These are phyloP conservation scores for Macquaria australasica DNA, from an alignment of 2,113 vertebrate species.

Conservation along the genomic window DNA sequence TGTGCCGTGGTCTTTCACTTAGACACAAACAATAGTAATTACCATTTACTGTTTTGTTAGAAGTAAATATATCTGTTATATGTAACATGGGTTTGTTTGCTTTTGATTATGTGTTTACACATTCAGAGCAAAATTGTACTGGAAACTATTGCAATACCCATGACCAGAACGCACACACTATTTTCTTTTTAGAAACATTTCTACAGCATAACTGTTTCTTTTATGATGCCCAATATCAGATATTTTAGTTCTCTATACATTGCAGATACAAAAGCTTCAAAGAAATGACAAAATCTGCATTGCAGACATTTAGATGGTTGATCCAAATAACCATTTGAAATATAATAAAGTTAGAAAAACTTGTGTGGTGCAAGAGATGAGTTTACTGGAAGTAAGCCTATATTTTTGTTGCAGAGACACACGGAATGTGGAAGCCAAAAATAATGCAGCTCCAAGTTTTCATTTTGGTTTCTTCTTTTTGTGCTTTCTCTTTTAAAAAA, in stretches of 20 bases:
- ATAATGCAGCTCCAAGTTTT: conserved; percentile 25
- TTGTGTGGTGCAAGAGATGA: background rate
- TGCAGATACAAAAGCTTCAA: background rate
- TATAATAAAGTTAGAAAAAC: background rate
- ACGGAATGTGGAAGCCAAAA: conserved; percentile 37
- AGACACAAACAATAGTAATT: background rate
- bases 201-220: background rate
- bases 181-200: background rate
- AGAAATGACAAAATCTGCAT: background rate
- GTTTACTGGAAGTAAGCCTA: conserved; percentile 11
- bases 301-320: background rate
- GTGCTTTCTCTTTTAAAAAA: conserved; percentile 9
- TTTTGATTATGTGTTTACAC: conserved; percentile 2
- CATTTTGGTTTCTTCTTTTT: conserved; percentile 40
- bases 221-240: background rate
- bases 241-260: background rate
- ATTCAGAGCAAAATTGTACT: background rate
- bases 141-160: background rate
- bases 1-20: background rate
- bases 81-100: background rate
- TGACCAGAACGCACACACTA: background rate
- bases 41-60: conserved; percentile 6
- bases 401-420: conserved; percentile 16
- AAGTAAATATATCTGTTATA: background rate
- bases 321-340: background rate